Evolutionary conservation across 2,888 invertebrate genomes (phyloP).

Genomic region (Ophioninae sp.): DNA sequence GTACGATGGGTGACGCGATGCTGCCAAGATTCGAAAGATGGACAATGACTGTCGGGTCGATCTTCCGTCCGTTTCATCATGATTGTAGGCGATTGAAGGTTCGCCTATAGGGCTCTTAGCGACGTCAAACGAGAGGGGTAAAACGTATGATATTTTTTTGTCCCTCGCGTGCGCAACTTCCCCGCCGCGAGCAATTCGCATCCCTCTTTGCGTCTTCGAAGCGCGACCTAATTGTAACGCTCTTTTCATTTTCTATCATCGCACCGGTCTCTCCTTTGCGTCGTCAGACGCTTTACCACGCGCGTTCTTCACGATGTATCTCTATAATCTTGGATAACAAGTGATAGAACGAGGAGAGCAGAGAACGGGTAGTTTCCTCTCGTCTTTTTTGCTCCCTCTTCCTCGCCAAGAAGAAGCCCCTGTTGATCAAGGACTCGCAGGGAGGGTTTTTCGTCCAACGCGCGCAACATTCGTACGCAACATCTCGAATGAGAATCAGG

Average conservation of each 20-base stretch:
- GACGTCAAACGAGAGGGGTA: slow-evolving; percentile 18
- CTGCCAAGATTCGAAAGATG: background rate
- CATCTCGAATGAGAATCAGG: slow-evolving; percentile 16
- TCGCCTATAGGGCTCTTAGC: background rate
- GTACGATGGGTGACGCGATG: background rate
- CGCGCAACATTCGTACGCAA: background rate
- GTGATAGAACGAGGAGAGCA: background rate
- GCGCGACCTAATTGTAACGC: slow-evolving; percentile 60
- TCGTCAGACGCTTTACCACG: slow-evolving; percentile 28
- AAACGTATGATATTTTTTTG: slow-evolving; percentile 1
- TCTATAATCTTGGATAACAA: slow-evolving; percentile 63
- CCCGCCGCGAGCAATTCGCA: slow-evolving; percentile 32
- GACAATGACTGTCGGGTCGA: background rate
- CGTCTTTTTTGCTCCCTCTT: slow-evolving; percentile 22
- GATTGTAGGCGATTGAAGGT: background rate
- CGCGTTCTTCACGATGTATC: slow-evolving; percentile 22
- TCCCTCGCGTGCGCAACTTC: slow-evolving; percentile 16
- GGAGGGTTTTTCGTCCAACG: slow-evolving; percentile 31
- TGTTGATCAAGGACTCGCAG: slow-evolving; percentile 48
- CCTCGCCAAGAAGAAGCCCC: slow-evolving; percentile 38
- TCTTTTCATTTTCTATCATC: slow-evolving; percentile 19
- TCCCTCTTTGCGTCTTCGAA: slow-evolving; percentile 37
- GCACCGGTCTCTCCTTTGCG: background rate
- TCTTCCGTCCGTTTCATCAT: background rate
- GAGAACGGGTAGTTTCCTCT: slow-evolving; percentile 10